Evolutionary conservation across 2,888 invertebrate species (phyloP), one percentile per base, ranked within the genome.

Genomic region (Villa cingulata): DNA sequence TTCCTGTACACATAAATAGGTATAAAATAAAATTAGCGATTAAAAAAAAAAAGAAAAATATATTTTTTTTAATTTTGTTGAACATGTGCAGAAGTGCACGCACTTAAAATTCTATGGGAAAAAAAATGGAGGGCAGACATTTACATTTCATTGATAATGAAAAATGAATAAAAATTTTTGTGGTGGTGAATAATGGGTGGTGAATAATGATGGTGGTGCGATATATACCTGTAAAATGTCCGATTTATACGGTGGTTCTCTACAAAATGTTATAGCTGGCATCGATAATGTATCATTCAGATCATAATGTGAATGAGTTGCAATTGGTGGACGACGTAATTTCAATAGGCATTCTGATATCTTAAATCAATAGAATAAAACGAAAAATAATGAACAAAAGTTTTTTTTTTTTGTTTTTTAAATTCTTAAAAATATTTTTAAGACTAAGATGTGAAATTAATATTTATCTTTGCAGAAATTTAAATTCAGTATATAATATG

Each of bases 191-290:
- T n/a, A n/a, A n/a, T n/a, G n/a, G n/a, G n/a, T n/a, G n/a, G n/a
- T n/a, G n/a, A n/a, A n/a, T n/a, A n/a, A n/a, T n/a, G n/a, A n/a
- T n/a, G n/a, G n/a, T n/a, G n/a, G n/a, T n/a, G 2, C 16, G 18
- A 23, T 40, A 66, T 70, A 70, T 63, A 80, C 81, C 59, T 64
- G 54, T 54, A 81, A 60, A 41, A 74, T 70, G 2, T 74, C 64
- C 38, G 60, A 70, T 58, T 78, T 81, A 56, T 78, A 83, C 0
- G 79, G 72, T 0, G 82, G 82, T 48, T 78, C 77, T 19, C 78
- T 69, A 55, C 83, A 83, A 53, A 83, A 71, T 0, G 83, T 83
- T 1, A 83, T 59, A 41, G 81, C 79, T 1, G 83, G 83, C 65
- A 81, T 82, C 53, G 72, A 64, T 45, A 83, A 70, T 0, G 78